Conservation (phyloP, 2,113 vertebrate species). For the Acanthochromis polyacanthus region DNA sequence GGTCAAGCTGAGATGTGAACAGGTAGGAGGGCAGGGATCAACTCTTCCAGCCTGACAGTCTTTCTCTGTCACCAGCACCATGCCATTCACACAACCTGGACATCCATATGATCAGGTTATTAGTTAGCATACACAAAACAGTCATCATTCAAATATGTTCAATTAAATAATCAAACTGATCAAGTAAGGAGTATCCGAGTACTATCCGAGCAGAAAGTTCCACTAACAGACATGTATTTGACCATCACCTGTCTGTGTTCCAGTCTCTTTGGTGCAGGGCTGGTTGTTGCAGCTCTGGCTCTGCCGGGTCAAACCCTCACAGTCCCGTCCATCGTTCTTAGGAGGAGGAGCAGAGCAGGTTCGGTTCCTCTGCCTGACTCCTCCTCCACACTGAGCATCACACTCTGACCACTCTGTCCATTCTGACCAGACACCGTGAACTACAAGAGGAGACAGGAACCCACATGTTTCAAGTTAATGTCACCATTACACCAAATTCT, state of each 20-base stretch:
- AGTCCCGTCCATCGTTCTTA: constrained; percentile 89
- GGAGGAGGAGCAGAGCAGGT: constrained; percentile 89
- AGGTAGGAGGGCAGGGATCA: constrained; percentile 84
- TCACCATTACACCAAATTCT: not conserved
- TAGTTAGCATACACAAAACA: not conserved
- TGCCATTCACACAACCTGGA: constrained; percentile 83
- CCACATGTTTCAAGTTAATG: not conserved
- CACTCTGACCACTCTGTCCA: constrained; percentile 90
- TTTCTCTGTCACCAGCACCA: constrained; percentile 79
- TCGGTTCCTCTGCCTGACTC: constrained; percentile 82
- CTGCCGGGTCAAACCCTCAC: constrained; percentile 85
- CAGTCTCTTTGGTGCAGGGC: constrained; percentile 76
- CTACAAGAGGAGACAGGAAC: constrained; percentile 66
- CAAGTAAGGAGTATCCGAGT: not conserved
- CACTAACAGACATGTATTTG: not conserved
- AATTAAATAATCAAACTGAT: not conserved
- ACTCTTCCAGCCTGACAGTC: constrained; percentile 82
- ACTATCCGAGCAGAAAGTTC: not conserved
- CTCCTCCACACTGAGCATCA: constrained; percentile 87
- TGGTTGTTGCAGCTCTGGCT: constrained; percentile 87
- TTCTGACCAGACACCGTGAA: constrained; percentile 86
- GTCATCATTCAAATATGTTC: too few species aligned
- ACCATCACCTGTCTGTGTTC: constrained; percentile 73
- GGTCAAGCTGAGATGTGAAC: constrained; percentile 81
- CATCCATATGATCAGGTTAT: constrained; percentile 16